phyloP scores from a whole-genome alignment of 2,888 invertebrate genomes.

The Andrena fulva region DNA sequence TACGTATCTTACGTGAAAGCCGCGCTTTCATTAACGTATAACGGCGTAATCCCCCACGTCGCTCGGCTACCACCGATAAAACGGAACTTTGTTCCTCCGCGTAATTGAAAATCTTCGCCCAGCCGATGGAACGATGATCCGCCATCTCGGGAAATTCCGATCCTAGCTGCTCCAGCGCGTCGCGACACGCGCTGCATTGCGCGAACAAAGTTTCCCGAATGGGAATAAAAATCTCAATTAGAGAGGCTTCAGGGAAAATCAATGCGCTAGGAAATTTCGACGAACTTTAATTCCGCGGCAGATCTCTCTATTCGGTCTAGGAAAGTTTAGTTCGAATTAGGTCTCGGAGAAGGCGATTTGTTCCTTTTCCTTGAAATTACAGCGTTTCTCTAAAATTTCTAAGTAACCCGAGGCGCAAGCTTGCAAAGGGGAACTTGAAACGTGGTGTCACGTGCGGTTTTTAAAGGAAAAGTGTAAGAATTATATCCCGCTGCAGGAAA shows the following conservation, averaged over 20 bases:
- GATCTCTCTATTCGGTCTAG: neutral
- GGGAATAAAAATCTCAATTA: neutral
- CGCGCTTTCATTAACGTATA: conserved; percentile 65
- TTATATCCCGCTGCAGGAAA: no score
- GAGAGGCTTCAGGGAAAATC: neutral
- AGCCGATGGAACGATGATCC: conserved; percentile 38
- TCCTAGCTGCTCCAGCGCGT: conserved; percentile 9
- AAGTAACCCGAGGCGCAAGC: no score
- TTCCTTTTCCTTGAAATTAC: no score
- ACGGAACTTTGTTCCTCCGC: conserved; percentile 50
- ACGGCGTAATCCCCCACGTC: conserved; percentile 51
- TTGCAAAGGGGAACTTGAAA: no score
- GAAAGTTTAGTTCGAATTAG: no score
- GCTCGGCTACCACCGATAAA: conserved; percentile 39
- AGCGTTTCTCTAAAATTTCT: no score
- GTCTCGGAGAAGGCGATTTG: no score
- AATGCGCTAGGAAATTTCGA: neutral
- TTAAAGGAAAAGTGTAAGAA: no score
- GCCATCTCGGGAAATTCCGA: conserved; percentile 22
- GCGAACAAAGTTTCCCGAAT: neutral
- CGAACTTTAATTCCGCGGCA: neutral
- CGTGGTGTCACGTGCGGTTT: no score
- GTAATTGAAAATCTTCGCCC: conserved; percentile 60
- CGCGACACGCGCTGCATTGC: neutral
- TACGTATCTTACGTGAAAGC: conserved; percentile 53